Base-by-base conservation (phyloP, 2,888 invertebrate species). In the Azorinus chamasolen region DNA sequence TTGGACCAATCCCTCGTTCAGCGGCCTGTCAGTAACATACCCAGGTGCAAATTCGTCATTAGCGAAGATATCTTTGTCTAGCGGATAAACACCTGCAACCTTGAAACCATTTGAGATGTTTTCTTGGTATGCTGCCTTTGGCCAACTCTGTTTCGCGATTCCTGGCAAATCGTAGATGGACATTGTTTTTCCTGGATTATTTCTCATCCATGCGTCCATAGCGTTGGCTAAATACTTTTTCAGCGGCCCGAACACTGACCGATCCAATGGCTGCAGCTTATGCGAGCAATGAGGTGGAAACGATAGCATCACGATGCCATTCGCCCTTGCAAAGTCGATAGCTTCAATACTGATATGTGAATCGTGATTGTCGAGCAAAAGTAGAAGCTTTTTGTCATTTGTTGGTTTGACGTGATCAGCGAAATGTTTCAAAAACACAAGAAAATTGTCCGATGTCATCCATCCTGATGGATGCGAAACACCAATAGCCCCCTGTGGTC, bases 221-320 rank as follows among this genome's bases (percentile, higher is more conserved):
- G 87, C 88, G 27, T 79, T 83, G 62, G 88, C 88, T 45, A 87
- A 83, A 24, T 85, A 89, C 12, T 84, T 72, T 64, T 92, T 92
- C 57, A 92, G 89, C 3, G 89, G 84, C 20, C 80, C 81, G 20
- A 77, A 71, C 20, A 93, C 88, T 43, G 90, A 87, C 6, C 91
- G 89, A 78, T 93, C 92, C 16, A 94, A 84, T 14, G 93, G 93
- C 86, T 94, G 93, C 48, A 94, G 68, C 79, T 92, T 92, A 63
- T 91, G 92, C 8, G 92, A 88, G 63, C 91, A 91, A 81, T 93
- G 93, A n/a, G 91, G 93, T 25, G 91, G 92, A 46, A 93, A 89
- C 3, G 92, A 91, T 16, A 93, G 81, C 59, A 93, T 78, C 43
- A 90, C 85, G 18, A 93, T 89, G 4, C 93, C 92, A 85, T 87